Conservation (phyloP, 2,888 invertebrate species). For the Hydraecia micacea region DNA sequence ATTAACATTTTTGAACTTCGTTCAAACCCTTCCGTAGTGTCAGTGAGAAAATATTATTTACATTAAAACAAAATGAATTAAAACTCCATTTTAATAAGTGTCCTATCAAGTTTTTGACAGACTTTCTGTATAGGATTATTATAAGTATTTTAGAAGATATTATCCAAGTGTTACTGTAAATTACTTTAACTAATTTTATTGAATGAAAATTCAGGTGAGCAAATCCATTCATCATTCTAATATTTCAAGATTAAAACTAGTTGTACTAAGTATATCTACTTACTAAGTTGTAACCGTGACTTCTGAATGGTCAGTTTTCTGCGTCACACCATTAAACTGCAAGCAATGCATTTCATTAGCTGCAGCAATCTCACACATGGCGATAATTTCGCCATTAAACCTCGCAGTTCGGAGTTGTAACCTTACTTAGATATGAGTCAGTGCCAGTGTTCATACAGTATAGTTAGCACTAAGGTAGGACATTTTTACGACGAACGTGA, state of each 20-base stretch:
- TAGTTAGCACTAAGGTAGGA: conserved; percentile 50
- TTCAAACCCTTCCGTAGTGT: neutral
- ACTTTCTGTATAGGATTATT: neutral
- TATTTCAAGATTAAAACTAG: neutral
- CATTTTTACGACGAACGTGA: neutral
- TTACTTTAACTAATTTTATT: neutral
- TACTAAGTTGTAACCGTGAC: neutral
- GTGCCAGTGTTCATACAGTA: conserved; percentile 46
- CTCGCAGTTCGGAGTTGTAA: neutral
- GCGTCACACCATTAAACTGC: conserved; percentile 18
- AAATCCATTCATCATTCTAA: neutral
- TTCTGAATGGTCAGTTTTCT: conserved; percentile 6
- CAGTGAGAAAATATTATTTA: neutral
- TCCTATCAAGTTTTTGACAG: neutral
- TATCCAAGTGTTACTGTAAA: neutral
- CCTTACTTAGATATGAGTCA: conserved; percentile 26
- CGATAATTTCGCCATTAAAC: conserved; percentile 23
- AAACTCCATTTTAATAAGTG: neutral
- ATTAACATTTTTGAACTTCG: too few relatives aligned
- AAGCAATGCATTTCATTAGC: conserved; percentile 20
- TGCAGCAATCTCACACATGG: conserved; percentile 6
- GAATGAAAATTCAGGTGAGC: conserved; percentile 38
- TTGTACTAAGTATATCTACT: neutral
- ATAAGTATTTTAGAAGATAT: neutral
- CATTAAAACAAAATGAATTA: too few relatives aligned